Evolutionary conservation across 2,113 vertebrate species (phyloP).

Genomic region (Mastomys coucha): DNA sequence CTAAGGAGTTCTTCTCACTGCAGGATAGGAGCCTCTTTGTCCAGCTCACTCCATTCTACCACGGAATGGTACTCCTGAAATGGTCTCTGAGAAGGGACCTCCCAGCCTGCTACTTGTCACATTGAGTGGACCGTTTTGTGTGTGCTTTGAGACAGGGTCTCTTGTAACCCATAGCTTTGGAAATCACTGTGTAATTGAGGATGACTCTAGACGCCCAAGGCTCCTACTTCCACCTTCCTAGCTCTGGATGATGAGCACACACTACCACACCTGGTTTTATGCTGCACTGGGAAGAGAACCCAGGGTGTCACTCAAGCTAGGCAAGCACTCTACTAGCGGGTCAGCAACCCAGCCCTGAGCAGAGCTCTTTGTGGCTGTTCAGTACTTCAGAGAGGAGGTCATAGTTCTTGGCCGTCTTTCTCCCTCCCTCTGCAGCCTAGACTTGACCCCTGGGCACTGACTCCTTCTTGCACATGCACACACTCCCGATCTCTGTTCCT

Average conservation of each 20-base stretch:
- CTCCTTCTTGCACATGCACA: background rate
- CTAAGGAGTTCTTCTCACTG: rapidly evolving
- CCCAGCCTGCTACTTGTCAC: background rate
- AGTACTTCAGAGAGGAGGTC: background rate
- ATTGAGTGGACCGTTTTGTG: background rate
- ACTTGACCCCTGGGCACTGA: rapidly evolving
- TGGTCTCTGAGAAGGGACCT: background rate
- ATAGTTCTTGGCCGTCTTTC: rapidly evolving
- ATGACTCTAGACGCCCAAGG: background rate
- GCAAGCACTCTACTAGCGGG: background rate
- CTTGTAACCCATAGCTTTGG: background rate
- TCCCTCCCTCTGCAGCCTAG: background rate
- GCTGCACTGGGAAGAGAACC: background rate
- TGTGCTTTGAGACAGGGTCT: background rate
- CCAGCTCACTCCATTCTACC: rapidly evolving
- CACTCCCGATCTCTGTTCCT: rapidly evolving
- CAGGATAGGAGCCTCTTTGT: rapidly evolving
- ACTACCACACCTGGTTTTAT: background rate
- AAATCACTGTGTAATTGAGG: background rate
- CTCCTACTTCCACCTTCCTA: background rate
- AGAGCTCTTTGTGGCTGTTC: background rate
- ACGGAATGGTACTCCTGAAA: rapidly evolving
- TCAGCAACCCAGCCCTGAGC: background rate
- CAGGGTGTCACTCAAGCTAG: background rate
- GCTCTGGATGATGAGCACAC: background rate